Percentiles rank a stretch among this genome's conserved stretches.
Evolutionary conservation across 2,888 invertebrate genomes (phyloP).

Genomic region (Drosophila meridiana): DNA sequence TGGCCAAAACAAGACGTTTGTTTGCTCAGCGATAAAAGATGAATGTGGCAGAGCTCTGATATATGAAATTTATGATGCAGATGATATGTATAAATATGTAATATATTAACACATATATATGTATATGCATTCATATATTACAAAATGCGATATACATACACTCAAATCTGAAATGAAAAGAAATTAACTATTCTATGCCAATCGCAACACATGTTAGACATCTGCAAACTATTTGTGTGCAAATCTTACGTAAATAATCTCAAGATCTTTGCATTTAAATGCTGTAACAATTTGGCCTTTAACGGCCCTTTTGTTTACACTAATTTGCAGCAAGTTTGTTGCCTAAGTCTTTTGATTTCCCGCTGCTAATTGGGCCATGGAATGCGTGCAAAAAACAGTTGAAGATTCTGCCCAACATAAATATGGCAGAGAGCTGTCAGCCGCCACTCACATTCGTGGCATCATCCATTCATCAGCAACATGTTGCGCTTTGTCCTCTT

Average conservation of each 20-base stretch:
- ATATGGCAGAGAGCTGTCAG: background rate
- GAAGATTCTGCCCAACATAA: conserved; percentile 23
- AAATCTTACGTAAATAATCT: conserved; percentile 15
- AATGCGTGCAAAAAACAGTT: conserved; percentile 27
- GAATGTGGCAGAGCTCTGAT: conserved; percentile 19
- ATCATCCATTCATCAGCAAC: conserved; percentile 28
- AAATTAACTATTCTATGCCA: conserved; percentile 3
- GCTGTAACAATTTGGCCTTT: conserved; percentile 24
- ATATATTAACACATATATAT: background rate
- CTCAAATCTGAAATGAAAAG: background rate
- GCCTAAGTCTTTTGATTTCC: conserved; percentile 74
- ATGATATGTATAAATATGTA: background rate
- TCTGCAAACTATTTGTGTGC: background rate
- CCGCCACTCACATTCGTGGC: conserved; percentile 42
- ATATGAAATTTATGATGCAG: background rate
- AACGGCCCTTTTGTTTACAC: conserved; percentile 42
- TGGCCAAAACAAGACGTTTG: conserved; percentile 12
- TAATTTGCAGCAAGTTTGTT: conserved; percentile 66
- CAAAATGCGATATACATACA: background rate
- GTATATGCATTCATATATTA: background rate
- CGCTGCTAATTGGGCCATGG: conserved; percentile 44
- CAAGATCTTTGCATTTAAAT: conserved; percentile 19
- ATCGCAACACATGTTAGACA: background rate
- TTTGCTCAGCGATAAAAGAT: conserved; percentile 34
- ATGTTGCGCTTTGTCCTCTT: conserved; percentile 39